Percentiles rank a stretch among this genome's conserved stretches.
Evolutionary conservation across 2,113 vertebrate genomes (phyloP).

Genomic region (Saccopteryx bilineata): DNA sequence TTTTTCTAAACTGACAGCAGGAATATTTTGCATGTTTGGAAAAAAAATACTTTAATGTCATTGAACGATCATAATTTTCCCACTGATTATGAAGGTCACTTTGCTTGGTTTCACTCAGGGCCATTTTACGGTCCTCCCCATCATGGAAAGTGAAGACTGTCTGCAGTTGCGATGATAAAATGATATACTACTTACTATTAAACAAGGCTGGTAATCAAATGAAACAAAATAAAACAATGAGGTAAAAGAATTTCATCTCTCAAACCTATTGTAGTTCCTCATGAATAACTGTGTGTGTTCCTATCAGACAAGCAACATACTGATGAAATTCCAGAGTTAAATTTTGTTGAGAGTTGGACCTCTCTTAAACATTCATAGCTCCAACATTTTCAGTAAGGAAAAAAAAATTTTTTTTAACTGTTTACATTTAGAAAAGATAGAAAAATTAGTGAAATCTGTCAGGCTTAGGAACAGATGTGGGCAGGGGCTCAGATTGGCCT

Average conservation of each 20-base stretch:
- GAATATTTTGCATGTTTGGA: background rate
- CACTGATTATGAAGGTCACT: background rate
- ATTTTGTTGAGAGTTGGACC: background rate
- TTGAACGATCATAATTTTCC: background rate
- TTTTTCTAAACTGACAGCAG: background rate
- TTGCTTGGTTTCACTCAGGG: background rate
- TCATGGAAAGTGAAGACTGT: background rate
- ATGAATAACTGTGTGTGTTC: background rate
- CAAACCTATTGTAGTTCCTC: background rate
- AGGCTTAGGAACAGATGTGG: background rate
- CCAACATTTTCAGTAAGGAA: background rate
- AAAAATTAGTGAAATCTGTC: background rate
- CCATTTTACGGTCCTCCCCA: background rate
- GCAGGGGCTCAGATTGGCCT: background rate
- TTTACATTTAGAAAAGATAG: slow-evolving; percentile 30
- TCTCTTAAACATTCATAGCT: slow-evolving; percentile 1
- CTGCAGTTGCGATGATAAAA: slow-evolving; percentile 30
- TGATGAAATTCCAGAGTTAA: background rate
- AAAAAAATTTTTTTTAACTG: background rate
- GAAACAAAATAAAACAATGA: background rate
- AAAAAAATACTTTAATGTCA: background rate
- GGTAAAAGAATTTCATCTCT: background rate
- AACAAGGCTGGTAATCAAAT: slow-evolving; percentile 12
- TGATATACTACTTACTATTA: background rate
- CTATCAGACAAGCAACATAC: background rate